Evolutionary conservation across 2,113 vertebrate genomes (phyloP).

Genomic region (Microcebus lehilahytsara): DNA sequence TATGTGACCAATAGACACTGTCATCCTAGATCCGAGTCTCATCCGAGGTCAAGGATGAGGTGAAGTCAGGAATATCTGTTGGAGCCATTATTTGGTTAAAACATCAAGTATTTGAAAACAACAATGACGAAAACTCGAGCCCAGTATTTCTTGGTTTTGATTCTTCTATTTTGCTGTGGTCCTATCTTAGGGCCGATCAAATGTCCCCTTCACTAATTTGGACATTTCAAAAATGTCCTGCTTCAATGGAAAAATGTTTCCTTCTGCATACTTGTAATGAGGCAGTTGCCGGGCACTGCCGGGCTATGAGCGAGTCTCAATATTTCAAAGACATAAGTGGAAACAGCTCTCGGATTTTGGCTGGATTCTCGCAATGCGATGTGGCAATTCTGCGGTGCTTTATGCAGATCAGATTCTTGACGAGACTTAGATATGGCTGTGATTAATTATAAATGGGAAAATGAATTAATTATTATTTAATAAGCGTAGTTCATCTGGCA

Average conservation of each 20-base stretch:
- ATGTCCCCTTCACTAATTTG: not conserved
- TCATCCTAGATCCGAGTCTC: not conserved
- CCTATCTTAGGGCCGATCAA: not conserved
- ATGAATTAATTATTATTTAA: slow-evolving; percentile 51
- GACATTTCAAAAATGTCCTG: not conserved
- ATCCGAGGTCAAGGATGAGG: not conserved
- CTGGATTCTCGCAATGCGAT: not conserved
- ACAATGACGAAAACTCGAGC: not conserved
- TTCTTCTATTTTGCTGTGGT: not conserved
- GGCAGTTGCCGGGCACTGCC: not conserved
- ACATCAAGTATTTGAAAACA: not conserved
- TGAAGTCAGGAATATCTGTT: not conserved
- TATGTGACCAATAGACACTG: not conserved
- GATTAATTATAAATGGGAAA: slow-evolving; percentile 15
- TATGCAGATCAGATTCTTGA: not conserved
- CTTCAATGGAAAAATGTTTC: not conserved
- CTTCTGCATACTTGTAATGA: not conserved
- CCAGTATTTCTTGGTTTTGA: not conserved
- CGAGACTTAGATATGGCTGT: not conserved
- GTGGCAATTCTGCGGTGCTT: not conserved
- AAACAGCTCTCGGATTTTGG: rapidly evolving
- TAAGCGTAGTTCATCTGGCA: not conserved
- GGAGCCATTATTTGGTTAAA: not conserved
- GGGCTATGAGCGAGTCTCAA: not conserved
- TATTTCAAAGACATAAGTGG: not conserved